phyloP scores from a whole-genome alignment of 2,888 invertebrate species.

The Diploptera punctata region DNA sequence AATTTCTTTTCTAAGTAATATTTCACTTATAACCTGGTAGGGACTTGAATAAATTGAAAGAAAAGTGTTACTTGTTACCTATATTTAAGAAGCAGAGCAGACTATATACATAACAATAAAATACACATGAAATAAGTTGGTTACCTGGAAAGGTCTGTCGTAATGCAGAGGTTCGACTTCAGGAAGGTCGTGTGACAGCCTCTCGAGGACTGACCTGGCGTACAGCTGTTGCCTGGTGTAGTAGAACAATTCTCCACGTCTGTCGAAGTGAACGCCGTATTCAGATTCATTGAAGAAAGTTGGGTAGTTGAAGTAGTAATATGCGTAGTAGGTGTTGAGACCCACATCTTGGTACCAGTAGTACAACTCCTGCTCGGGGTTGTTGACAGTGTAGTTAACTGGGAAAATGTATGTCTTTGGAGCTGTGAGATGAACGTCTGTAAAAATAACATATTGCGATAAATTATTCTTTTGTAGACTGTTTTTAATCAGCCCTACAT shows the following conservation, averaged over 20 bases:
- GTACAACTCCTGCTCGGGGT: slow-evolving; percentile 52
- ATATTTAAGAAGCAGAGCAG: too few relatives aligned
- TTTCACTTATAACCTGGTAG: too few relatives aligned
- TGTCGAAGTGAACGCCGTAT: slow-evolving; percentile 56
- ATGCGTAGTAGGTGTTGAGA: slow-evolving; percentile 70
- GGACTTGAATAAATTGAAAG: too few relatives aligned
- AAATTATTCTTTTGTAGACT: too few relatives aligned
- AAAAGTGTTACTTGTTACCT: too few relatives aligned
- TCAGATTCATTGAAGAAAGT: slow-evolving; percentile 66
- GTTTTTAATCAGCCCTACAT: too few relatives aligned
- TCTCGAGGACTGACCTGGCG: slow-evolving; percentile 76
- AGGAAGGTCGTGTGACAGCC: slow-evolving; percentile 72
- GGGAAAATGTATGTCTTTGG: slow-evolving; percentile 36
- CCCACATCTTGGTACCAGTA: slow-evolving; percentile 77
- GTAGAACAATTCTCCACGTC: slow-evolving; percentile 54
- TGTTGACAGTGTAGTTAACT: slow-evolving; percentile 42
- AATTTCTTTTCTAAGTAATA: too few relatives aligned
- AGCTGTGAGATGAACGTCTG: slow-evolving; percentile 14
- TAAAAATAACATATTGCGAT: too few relatives aligned
- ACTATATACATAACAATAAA: too few relatives aligned
- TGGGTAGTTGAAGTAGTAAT: slow-evolving; percentile 66
- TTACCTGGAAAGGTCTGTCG: slow-evolving; percentile 49
- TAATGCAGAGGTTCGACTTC: slow-evolving; percentile 66
- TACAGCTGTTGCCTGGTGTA: slow-evolving; percentile 70
- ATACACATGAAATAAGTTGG: too few relatives aligned